Evolutionary conservation across 2,113 vertebrate genomes (phyloP), one percentile per base, ranked within the genome.

Genomic region (Callorhinus ursinus): DNA sequence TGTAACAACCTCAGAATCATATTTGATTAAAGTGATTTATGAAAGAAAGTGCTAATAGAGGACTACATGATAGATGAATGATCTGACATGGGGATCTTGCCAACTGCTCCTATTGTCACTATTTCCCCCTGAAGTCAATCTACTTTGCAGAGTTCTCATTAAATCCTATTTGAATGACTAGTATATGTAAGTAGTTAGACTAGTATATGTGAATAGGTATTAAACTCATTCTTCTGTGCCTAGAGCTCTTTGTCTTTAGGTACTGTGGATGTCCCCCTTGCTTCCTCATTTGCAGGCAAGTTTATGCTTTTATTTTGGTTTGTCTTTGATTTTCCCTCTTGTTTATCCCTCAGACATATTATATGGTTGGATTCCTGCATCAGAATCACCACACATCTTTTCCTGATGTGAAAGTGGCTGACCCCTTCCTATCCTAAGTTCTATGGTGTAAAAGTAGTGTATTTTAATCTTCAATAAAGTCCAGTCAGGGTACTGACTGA

Each of bases 51-150:
- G 24, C 39, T 71, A 18, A 19, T 4, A 3, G 5, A 51, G 24
- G 9, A 18, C 2, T 4, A 28, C 16, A 12, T 8, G 7, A 59
- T 51, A 15, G 2, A 7, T 49, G 55, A 16, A 22, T 46, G 8
- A 36, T 26, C 18, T 24, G 33, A 24, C 18, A 21, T 2, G 5
- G 9, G 53, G 6, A 18, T 55, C 59, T 74, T 42, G 67, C 31
- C 4, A 0, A 12, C 9, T 1, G 18, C 0, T 19, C 2, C 18
- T 19, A 0, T 22, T 26, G 53, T 53, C 21, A 13, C 9, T 31
- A 9, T 36, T 46, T 55, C 36, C 61, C 82, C 82, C 10, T n/a
- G 10, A 69, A 57, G 16, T 39, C 5, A 77, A 31, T 46, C 22
- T 6, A 19, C 28, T 22, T 28, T 21, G 5, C 28, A 33, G 19